A percentile compares a stretch with the other conserved stretches of the same genome.
Conservation (phyloP, 2,797 vertebrate species). For the Lepidocolaptes lacrymiger region DNA sequence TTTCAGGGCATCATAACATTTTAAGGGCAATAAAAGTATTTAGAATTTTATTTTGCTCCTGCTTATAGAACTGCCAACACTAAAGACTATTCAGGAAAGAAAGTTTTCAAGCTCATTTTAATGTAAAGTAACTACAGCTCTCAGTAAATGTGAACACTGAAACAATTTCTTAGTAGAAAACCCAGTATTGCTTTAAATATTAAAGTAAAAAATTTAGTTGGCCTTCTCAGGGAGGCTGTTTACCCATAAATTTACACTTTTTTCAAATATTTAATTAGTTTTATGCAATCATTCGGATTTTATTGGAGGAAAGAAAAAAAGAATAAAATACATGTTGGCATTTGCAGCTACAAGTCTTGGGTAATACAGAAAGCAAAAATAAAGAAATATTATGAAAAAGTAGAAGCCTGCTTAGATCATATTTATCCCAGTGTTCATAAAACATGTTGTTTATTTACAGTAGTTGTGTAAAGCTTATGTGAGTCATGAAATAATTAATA, state of each 20-base stretch:
- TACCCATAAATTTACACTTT: background rate
- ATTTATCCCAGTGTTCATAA: background rate
- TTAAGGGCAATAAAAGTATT: accelerated
- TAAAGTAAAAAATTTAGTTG: background rate
- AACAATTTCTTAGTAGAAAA: background rate
- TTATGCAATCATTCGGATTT: background rate
- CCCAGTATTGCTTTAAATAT: background rate
- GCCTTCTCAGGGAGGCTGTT: background rate
- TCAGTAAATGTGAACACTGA: background rate
- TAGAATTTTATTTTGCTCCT: background rate
- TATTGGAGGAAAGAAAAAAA: background rate
- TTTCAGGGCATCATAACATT: background rate
- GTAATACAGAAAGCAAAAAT: background rate
- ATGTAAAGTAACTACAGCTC: background rate
- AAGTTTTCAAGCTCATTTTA: background rate
- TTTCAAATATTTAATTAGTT: background rate
- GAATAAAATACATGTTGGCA: background rate
- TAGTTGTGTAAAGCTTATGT: background rate
- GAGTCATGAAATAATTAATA: slow-evolving; percentile 10
- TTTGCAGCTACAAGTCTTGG: background rate
- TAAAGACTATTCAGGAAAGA: background rate
- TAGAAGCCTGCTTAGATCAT: background rate
- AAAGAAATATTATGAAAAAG: background rate
- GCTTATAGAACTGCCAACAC: background rate
- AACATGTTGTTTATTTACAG: background rate